Evolutionary conservation across 2,888 invertebrate species (phyloP).

Genomic region (Himalopsyche kuldschensis): DNA sequence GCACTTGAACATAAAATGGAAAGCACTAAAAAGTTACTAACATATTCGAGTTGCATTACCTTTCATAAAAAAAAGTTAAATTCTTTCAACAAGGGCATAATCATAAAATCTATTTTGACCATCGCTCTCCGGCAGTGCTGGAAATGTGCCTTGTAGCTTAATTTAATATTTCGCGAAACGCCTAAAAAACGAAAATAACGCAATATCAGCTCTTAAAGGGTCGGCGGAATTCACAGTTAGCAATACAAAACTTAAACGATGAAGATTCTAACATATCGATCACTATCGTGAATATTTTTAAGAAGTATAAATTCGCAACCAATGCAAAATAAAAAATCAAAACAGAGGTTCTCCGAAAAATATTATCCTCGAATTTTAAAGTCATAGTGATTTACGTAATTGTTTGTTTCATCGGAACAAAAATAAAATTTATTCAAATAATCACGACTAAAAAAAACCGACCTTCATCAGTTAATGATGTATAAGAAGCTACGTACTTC

Average conservation of each 20-base stretch:
- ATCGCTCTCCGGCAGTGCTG: conserved; percentile 52
- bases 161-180: neutral
- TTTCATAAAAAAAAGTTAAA: neutral
- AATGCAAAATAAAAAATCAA: too few species aligned
- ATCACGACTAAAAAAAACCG: neutral
- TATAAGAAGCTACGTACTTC: neutral
- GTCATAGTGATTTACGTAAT: too few species aligned
- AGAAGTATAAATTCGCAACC: too few species aligned
- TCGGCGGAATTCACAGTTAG: neutral
- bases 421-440: neutral
- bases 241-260: neutral
- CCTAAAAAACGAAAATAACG: neutral
- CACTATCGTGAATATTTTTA: neutral
- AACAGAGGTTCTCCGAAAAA: too few species aligned
- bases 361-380: too few species aligned
- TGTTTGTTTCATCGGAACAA: too few species aligned
- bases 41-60: neutral
- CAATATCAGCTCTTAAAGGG: neutral
- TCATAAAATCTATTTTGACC: neutral
- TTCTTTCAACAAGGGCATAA: neutral
- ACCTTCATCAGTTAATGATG: neutral
- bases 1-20: neutral
- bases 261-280: neutral
- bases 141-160: conserved; percentile 59
- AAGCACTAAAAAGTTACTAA: neutral